Base-by-base conservation (phyloP, 2,888 invertebrate species). In the Eupithecia abbreviata region DNA sequence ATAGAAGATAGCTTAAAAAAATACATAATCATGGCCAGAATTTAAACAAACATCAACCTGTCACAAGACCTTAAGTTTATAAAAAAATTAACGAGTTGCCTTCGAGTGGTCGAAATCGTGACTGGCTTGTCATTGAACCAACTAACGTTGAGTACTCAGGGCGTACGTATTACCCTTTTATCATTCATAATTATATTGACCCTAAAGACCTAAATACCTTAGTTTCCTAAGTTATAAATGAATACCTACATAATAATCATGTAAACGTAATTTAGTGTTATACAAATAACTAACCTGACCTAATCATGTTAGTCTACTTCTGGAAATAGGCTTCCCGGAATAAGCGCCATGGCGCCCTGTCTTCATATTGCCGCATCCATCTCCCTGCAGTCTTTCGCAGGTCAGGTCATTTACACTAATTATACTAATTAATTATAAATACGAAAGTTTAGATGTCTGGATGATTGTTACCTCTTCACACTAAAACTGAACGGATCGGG, bases 101-200 rank as follows among this genome's bases (percentile, higher is more conserved):
- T 88, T 89, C 90, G 92, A 93, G 92, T 91, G 93, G 91, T 84
- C 89, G 84, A 81, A 89, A 86, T 93, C 94, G 94, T 94, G 94
- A 94, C 93, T 90, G 88, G 84, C 81, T 84, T 87, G 89, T 81
- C 89, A 86, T 87, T 91, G 90, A 90, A 90, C 88, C 89, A 85
- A 83, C 85, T 30, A 4, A 42, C 12, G 45, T n/a, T 58, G 66
- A 12, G 42, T 82, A 89, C 89, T 90, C 73, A 89, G 85, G 3
- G 62, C 30, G 30, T 58, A 18, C 7, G 0, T 55, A 83, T 45
- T 67, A 45, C n/a, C 9, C 68, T 68, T 5, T n/a, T 47, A 45
- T 69, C 69, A 69, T 12, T 69, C 13, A 49, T 30, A 69, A 30
- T 69, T 12, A 69, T 68, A 69, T 10, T 6, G 47, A 18, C n/a